A percentile compares a stretch with the other conserved stretches of the same genome.
Evolutionary conservation across 2,797 vertebrate species (phyloP).

Genomic region (Poeciliopsis presidionis): DNA sequence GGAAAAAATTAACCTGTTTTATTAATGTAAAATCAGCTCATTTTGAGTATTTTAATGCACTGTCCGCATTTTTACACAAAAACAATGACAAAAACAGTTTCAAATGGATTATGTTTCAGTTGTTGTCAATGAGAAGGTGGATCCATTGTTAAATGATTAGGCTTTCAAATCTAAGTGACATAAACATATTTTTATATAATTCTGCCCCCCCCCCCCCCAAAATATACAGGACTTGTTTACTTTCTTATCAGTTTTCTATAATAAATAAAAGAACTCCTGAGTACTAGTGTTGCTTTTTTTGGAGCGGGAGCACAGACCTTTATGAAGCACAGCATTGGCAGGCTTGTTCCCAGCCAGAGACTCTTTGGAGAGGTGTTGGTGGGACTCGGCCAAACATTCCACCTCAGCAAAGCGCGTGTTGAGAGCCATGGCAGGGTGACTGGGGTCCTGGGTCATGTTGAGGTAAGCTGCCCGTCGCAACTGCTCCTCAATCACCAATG

Average conservation of each 20-base stretch:
- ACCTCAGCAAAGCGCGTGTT: constrained; percentile 96
- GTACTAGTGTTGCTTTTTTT: constrained; percentile 12
- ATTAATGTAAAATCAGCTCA: not conserved
- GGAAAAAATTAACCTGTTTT: not conserved
- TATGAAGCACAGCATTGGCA: constrained; percentile 96
- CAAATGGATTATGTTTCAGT: not conserved
- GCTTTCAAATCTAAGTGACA: not conserved
- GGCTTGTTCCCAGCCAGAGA: constrained; percentile 97
- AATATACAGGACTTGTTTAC: not conserved
- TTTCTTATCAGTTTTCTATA: not conserved
- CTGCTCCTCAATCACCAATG: constrained; percentile 98
- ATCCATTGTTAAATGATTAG: not conserved
- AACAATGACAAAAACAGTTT: not conserved
- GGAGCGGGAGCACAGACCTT: constrained; percentile 80
- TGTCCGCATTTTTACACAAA: not conserved
- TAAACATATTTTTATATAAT: not conserved
- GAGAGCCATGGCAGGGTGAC: constrained; percentile 95
- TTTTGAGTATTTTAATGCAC: constrained; percentile 3
- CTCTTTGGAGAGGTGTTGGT: constrained; percentile 99
- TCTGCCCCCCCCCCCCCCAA: not conserved
- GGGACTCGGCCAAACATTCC: constrained; percentile 97
- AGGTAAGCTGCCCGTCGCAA: constrained; percentile 93
- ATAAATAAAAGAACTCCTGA: not conserved
- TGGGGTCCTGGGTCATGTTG: constrained; percentile 97
- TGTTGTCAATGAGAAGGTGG: not conserved